A percentile compares a stretch with the other conserved stretches of the same genome.
These are phyloP conservation scores for Steinernema scapterisci DNA, from an alignment of 2,888 invertebrate genomes.

Conservation along the genomic window DNA sequence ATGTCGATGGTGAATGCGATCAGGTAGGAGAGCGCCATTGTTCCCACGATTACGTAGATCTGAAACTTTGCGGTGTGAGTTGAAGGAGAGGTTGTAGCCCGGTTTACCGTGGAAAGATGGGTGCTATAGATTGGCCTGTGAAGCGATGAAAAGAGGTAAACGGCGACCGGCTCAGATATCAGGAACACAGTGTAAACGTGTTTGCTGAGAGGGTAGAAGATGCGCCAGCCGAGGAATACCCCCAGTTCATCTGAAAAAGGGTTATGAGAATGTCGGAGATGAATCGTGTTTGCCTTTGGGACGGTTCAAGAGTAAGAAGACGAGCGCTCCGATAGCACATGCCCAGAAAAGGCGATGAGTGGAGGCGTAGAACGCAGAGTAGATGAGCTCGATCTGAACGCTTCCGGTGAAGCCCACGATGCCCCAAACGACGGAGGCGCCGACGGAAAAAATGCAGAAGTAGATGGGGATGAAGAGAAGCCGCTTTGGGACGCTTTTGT, in stretches of 20 bases:
- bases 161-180: constrained; percentile 62
- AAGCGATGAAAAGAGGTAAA: constrained; percentile 64
- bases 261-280: no score
- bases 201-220: constrained; percentile 62
- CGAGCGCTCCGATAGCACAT: constrained; percentile 51
- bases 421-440: constrained; percentile 42
- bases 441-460: constrained; percentile 38
- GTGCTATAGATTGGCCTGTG: constrained; percentile 64
- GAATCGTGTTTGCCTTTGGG: constrained; percentile 12
- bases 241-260: constrained; percentile 43
- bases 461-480: constrained; percentile 22
- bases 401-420: constrained; percentile 4
- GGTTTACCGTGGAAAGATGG: constrained; percentile 59
- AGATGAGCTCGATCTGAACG: constrained; percentile 37
- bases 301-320: constrained; percentile 37
- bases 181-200: constrained; percentile 52
- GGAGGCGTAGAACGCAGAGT: constrained; percentile 54
- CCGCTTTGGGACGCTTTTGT: background rate
- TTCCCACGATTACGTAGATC: constrained; percentile 59
- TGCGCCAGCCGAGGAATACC: constrained; percentile 57
- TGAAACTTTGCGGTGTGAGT: constrained; percentile 35
- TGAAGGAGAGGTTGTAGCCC: constrained; percentile 1
- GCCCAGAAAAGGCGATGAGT: constrained; percentile 60
- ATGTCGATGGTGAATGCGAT: constrained; percentile 57
- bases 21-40: constrained; percentile 52